Percentiles rank a stretch among this genome's conserved stretches.
Evolutionary conservation across 1,140 invertebrate species (phyloP).

Genomic region (Formica selysi): DNA sequence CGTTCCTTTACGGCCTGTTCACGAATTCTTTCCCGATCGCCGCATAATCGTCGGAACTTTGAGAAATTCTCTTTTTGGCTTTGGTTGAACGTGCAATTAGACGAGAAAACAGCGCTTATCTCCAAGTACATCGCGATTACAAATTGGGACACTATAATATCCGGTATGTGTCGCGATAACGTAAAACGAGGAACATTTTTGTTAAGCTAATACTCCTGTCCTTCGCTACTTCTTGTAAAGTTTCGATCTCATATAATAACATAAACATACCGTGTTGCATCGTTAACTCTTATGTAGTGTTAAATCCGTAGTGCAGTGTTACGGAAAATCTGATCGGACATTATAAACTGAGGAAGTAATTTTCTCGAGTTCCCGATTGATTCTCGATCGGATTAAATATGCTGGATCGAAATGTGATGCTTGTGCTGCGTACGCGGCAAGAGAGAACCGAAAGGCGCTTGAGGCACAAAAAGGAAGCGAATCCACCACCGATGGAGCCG

Average conservation of each 20-base stretch:
- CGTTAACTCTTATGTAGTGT: slow-evolving; percentile 6
- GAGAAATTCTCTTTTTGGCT: background rate
- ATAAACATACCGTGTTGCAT: background rate
- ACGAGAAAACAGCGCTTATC: background rate
- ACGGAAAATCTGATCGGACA: background rate
- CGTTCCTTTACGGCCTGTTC: slow-evolving; percentile 58
- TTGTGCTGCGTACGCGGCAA: slow-evolving; percentile 78
- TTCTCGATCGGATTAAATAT: slow-evolving; percentile 60
- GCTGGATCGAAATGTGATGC: slow-evolving; percentile 77
- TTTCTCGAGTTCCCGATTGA: background rate
- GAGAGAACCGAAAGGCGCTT: slow-evolving; percentile 78
- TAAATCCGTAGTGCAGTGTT: background rate
- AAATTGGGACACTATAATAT: slow-evolving; percentile 7
- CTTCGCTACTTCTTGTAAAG: background rate
- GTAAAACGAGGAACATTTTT: slow-evolving; percentile 1
- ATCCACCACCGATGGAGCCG: slow-evolving; percentile 77
- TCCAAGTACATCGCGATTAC: slow-evolving; percentile 8
- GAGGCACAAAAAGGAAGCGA: slow-evolving; percentile 78
- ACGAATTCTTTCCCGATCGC: slow-evolving; percentile 32
- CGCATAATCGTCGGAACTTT: background rate
- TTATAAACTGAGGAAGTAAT: background rate
- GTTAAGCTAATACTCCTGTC: background rate
- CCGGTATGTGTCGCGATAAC: background rate
- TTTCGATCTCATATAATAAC: background rate
- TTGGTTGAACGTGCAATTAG: background rate